A percentile compares a stretch with the other conserved stretches of the same genome.
Conservation (phyloP, 2,888 invertebrate species). For the Tipula helvola region DNA sequence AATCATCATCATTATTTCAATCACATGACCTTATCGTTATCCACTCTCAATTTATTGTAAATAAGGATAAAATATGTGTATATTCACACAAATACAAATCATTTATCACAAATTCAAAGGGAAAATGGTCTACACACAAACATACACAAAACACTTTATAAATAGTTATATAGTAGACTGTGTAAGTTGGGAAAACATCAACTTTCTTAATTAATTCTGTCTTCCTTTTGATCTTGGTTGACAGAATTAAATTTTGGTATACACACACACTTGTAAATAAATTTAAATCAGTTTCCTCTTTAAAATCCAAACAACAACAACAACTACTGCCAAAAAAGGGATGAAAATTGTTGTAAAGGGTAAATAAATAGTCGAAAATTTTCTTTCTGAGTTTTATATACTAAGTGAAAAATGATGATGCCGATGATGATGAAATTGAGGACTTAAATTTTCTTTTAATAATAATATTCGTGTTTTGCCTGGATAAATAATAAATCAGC, state of each 20-base stretch:
- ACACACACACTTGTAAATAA: not conserved
- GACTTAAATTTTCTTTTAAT: not conserved
- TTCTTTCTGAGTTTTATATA: not conserved
- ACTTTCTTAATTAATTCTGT: not conserved
- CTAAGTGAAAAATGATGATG: not conserved
- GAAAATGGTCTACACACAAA: not conserved
- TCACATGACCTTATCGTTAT: conserved; percentile 4
- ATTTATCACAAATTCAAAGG: not conserved
- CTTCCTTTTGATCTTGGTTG: not conserved
- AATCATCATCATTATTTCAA: conserved; percentile 4
- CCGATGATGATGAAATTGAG: not conserved
- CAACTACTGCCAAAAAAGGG: not conserved
- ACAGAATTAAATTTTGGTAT: not conserved
- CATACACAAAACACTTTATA: not conserved
- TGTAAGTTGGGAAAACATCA: not conserved
- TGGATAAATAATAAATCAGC: not conserved
- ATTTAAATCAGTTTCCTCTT: not conserved
- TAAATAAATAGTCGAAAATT: not conserved
- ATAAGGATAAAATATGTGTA: conserved; percentile 4
- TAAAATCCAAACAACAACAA: not conserved
- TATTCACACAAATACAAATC: not conserved
- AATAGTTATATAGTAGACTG: not conserved
- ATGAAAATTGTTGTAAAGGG: not conserved
- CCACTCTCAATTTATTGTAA: conserved; percentile 4
- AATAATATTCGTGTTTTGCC: not conserved